Base-by-base conservation (phyloP, 2,888 invertebrate genomes). In the Oasisia sp. region DNA sequence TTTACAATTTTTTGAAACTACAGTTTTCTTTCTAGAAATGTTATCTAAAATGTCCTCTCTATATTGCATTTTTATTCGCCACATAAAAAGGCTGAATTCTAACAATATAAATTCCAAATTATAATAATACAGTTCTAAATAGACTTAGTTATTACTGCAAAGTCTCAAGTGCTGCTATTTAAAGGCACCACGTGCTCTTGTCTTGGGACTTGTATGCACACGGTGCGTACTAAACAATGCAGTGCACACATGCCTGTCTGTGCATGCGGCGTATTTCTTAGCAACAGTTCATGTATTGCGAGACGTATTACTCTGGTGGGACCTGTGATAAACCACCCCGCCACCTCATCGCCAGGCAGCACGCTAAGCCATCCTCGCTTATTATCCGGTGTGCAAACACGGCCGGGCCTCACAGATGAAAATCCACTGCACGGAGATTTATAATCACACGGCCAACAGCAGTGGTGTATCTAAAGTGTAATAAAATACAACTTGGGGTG, bases 401-500 rank as follows among this genome's bases (percentile, higher is more conserved):
- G 50, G 50, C 50, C 50, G 9, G 50, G 50, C 50, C 50, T 50
- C 50, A 74, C 74, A 74, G 74, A 74, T 74, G 74, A 74, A 74
- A 74, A 74, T 74, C 74, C 74, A 74, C n/a, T 27, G n/a, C 27
- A n/a, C 74, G 27, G 27, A 74, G 74, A 74, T 74, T 27, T 27
- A 74, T 74, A 74, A 50, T 50, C 50, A 50, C 50, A 50, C 7
- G 0, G 27, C 19, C 74, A 74, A 74, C 74, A 74, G 74, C 74
- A 74, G 74, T 74, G 74, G 74, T 74, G n/a, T 74, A 74, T 74
- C 74, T 38, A 38, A 74, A 3, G 3, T 74, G 74, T 74, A 74
- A 74, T 74, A 74, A 74, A 74, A 74, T 74, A 74, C 27, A 74
- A 74, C 74, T 74, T 27, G n/a, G 74, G n/a, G n/a, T 74, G 74